Evolutionary conservation across 2,888 invertebrate genomes (phyloP).

Genomic region (Cephus sareptanus): DNA sequence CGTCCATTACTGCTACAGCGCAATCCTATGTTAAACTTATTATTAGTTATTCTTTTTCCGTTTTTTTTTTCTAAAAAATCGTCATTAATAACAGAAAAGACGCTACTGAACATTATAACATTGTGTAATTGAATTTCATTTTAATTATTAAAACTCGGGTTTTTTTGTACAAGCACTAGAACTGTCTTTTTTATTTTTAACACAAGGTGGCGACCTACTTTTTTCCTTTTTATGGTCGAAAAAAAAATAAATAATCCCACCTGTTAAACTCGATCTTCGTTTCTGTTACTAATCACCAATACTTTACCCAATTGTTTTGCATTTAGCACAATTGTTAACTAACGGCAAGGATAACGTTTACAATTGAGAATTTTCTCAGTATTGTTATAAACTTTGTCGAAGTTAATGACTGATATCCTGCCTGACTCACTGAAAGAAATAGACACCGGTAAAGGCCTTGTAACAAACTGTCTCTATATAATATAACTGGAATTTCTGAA

Average conservation of each 20-base stretch:
- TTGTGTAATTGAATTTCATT: neutral
- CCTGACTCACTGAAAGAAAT: conserved; percentile 34
- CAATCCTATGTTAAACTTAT: neutral
- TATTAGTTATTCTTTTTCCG: neutral
- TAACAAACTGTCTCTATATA: neutral
- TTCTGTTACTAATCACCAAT: neutral
- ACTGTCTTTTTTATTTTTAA: neutral
- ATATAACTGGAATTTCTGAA: neutral
- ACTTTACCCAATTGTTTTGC: conserved; percentile 17
- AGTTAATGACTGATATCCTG: conserved; percentile 62
- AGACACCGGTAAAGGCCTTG: neutral
- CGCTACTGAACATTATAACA: neutral
- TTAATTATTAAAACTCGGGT: neutral
- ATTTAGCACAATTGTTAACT: conserved; percentile 41
- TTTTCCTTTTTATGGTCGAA: neutral
- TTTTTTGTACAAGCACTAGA: neutral
- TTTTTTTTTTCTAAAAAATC: neutral
- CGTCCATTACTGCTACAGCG: conserved; percentile 21
- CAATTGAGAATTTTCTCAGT: conserved; percentile 56
- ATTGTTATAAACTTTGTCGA: conserved; percentile 57
- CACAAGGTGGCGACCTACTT: neutral
- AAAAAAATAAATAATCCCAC: neutral
- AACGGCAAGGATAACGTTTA: conserved; percentile 24
- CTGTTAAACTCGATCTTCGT: neutral
- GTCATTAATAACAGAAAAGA: neutral